Conservation (phyloP, 2,888 invertebrate species). For the Eristalinus aeneus region DNA sequence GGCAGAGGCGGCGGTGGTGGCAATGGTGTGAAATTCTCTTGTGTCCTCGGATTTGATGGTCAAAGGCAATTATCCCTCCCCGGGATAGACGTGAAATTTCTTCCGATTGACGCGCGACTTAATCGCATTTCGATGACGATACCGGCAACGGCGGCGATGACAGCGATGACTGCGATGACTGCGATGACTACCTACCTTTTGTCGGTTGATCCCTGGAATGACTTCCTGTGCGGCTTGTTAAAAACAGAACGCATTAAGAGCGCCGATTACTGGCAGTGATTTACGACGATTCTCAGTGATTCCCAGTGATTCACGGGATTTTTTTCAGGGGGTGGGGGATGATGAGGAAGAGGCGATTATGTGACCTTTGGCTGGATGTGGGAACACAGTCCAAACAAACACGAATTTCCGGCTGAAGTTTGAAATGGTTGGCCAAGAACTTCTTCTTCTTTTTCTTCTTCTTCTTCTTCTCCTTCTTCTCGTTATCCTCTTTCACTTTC, state of each 20-base stretch:
- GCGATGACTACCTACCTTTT: background rate
- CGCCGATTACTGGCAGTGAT: background rate
- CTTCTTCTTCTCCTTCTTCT: too few relatives aligned
- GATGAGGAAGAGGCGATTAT: background rate
- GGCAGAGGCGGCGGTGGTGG: background rate
- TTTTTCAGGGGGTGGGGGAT: background rate
- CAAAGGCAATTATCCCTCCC: background rate
- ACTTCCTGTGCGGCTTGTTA: background rate
- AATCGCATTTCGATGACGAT: too few relatives aligned
- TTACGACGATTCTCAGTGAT: background rate
- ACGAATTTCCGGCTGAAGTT: background rate
- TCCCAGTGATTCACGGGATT: background rate
- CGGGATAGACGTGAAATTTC: background rate
- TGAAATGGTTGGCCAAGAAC: too few relatives aligned
- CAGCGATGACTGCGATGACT: background rate
- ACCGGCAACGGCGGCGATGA: background rate
- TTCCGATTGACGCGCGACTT: background rate
- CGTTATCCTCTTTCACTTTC: too few relatives aligned
- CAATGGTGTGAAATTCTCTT: constrained; percentile 45
- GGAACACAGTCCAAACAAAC: constrained; percentile 24
- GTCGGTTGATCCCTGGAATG: background rate
- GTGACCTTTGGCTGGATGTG: background rate
- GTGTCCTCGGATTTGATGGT: background rate
- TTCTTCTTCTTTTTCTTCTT: too few relatives aligned
- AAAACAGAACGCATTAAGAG: background rate